Base-by-base conservation (phyloP, 2,113 vertebrate genomes). In the Etheostoma cragini region DNA sequence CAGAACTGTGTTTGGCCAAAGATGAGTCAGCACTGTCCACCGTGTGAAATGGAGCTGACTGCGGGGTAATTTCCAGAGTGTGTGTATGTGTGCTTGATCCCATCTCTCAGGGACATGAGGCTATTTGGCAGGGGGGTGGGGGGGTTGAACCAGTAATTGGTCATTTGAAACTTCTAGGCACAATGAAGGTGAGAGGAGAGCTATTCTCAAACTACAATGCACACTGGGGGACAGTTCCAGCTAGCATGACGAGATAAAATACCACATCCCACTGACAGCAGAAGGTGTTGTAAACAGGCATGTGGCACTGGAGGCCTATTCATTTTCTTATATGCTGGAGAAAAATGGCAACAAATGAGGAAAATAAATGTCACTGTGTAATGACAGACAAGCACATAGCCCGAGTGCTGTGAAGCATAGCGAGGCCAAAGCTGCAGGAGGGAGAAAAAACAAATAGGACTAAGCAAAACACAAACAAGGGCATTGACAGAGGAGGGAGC, bases 11-110 rank as follows among this genome's bases (percentile, higher is more conserved):
- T 5, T 61, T 75, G 78, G 88, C 90, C 87, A 93, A 86, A 68
- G 74, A 90, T 91, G 91, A 91, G 83, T 93, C 91, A 92, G 94
- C 92, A 72, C 72, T 91, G 91, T 88, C 78, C 85, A 91, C 89
- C 1, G 47, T 84, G 86, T 87, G 80, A 88, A 91, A 92, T 83
- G 78, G 84, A 90, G 89, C 91, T 88, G 89, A 92, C 91, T 85
- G 81, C 82, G 52, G 88, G 80, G 88, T 87, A 88, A 90, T 91
- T 90, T 92, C 84, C 78, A 81, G 71, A 35, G 26, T 61, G 62
- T 38, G 61, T 64, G 58, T 54, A 16, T 71, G 73, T 56, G 71
- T 63, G 80, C 73, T 53, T 45, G 54, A 64, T 70, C 64, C 30
- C 64, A 64, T 85, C 68, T 81, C 77, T 81, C 57, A 26, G 68